Conservation (phyloP, 2,113 vertebrate species). For the Amphiprion ocellaris region DNA sequence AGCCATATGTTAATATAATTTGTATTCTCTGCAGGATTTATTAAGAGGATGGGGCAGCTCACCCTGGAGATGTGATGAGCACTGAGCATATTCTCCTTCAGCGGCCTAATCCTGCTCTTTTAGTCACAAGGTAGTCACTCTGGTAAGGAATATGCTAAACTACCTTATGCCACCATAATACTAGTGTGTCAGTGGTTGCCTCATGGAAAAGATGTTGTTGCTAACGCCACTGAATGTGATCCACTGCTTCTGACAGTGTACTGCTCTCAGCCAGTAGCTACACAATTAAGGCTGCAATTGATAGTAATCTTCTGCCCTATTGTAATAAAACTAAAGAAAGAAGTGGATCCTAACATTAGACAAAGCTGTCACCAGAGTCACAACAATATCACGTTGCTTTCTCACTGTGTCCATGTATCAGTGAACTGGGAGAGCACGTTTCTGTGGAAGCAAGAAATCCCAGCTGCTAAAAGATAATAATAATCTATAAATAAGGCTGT, state of each 20-base stretch:
- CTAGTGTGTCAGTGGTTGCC: not conserved
- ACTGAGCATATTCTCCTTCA: not conserved
- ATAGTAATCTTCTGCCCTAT: not conserved
- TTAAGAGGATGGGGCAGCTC: not conserved
- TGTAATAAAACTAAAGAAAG: not conserved
- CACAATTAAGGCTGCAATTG: not conserved
- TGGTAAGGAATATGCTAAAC: not conserved
- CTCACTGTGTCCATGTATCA: too few relatives aligned
- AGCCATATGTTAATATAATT: constrained; percentile 29
- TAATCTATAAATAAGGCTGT: too few relatives aligned
- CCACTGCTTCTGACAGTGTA: not conserved
- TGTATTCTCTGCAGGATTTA: constrained; percentile 22
- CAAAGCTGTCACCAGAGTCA: too few relatives aligned
- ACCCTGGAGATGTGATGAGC: constrained; percentile 1
- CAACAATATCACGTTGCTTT: too few relatives aligned
- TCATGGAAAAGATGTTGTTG: not conserved
- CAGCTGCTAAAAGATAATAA: too few relatives aligned
- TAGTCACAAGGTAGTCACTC: not conserved
- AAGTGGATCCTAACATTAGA: too few relatives aligned
- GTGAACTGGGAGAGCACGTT: too few relatives aligned
- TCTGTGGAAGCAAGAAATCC: too few relatives aligned
- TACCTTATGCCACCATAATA: not conserved
- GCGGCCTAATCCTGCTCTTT: not conserved
- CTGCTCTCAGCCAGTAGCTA: not conserved
- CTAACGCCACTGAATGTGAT: not conserved